Conservation (phyloP, 2,888 invertebrate genomes). For the Xestia sexstrigata region DNA sequence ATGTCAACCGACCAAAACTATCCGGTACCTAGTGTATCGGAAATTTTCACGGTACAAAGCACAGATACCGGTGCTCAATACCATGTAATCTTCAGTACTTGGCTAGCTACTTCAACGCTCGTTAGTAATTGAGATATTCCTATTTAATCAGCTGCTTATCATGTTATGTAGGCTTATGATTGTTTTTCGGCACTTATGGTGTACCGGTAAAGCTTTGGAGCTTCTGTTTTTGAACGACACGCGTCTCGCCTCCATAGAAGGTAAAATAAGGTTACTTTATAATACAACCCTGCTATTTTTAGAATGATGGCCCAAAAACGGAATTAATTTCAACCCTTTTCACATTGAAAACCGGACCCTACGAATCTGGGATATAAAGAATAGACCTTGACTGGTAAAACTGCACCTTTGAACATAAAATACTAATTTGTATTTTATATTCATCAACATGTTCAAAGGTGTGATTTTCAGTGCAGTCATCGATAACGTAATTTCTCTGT, state of each 20-base stretch:
- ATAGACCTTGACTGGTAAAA: background rate
- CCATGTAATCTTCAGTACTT: slow-evolving; percentile 49
- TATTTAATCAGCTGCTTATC: slow-evolving; percentile 28
- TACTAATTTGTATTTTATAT: slow-evolving; percentile 19
- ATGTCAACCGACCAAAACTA: slow-evolving; percentile 78
- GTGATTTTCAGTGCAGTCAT: slow-evolving; percentile 23
- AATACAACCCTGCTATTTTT: slow-evolving; percentile 29
- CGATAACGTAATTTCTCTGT: slow-evolving; percentile 42
- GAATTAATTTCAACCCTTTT: slow-evolving; percentile 16
- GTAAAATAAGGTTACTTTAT: slow-evolving; percentile 10
- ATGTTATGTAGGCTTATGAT: slow-evolving; percentile 15
- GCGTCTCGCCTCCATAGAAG: background rate
- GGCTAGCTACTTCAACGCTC: slow-evolving; percentile 24
- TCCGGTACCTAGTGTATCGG: slow-evolving; percentile 78
- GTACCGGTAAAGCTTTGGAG: slow-evolving; percentile 6
- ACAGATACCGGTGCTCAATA: slow-evolving; percentile 68
- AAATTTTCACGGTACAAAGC: slow-evolving; percentile 80
- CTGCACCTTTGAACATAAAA: background rate
- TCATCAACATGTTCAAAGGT: slow-evolving; percentile 25
- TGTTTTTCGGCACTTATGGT: slow-evolving; percentile 26
- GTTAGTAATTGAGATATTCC: slow-evolving; percentile 32
- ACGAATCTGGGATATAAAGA: background rate
- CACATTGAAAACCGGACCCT: background rate
- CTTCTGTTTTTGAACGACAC: slow-evolving; percentile 12
- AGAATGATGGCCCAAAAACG: slow-evolving; percentile 13